Evolutionary conservation across 2,797 vertebrate genomes (phyloP).

Genomic region (Spinus olivaceus): DNA sequence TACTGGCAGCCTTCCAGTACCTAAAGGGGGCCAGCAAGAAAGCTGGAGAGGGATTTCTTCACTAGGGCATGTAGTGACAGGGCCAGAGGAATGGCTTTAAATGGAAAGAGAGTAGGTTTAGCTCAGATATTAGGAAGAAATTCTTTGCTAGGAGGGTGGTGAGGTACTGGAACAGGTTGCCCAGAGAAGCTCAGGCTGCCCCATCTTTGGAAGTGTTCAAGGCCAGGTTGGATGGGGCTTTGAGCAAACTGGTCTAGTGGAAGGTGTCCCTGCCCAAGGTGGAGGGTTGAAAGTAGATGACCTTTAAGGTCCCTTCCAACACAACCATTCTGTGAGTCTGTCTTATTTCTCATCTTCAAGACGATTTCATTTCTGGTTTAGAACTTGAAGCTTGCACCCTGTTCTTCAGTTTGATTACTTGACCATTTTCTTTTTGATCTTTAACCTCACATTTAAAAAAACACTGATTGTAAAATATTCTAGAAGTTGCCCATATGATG

Average conservation of each 20-base stretch:
- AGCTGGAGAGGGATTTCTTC: background rate
- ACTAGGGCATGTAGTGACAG: background rate
- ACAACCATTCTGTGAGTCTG: background rate
- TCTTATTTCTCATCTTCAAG: background rate
- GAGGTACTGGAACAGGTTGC: background rate
- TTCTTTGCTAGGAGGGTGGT: background rate
- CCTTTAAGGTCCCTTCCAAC: background rate
- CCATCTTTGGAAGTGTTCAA: background rate
- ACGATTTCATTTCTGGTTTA: background rate
- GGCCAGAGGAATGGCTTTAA: background rate
- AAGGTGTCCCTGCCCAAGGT: background rate
- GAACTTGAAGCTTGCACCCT: background rate
- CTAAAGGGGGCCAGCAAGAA: fast-evolving
- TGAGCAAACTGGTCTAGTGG: background rate
- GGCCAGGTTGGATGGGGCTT: background rate
- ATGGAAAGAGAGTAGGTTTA: background rate
- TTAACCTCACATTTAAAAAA: background rate
- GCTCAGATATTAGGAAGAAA: background rate
- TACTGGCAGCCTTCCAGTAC: background rate
- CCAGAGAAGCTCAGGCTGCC: background rate
- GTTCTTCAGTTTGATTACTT: background rate
- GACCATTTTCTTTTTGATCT: background rate
- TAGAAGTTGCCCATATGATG: background rate
- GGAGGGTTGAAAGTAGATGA: background rate
- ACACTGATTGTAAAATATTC: background rate